Base-by-base conservation (phyloP, 1,140 invertebrate species). In the Halictus rubicundus region DNA sequence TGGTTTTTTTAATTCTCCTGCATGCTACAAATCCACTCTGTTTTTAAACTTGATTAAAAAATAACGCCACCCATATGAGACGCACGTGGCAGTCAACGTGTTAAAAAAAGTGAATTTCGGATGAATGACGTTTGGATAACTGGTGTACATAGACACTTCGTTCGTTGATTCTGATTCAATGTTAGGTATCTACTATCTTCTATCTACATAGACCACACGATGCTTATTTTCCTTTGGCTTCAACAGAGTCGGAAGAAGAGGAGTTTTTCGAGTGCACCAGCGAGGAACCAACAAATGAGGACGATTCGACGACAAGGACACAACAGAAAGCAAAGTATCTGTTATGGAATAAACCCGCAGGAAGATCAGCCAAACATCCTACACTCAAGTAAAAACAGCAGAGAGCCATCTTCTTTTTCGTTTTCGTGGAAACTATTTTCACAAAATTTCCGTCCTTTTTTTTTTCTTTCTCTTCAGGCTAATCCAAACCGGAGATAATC, bases 201-300 rank as follows among this genome's bases (percentile, higher is more conserved):
- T 0, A 46, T 46, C 42, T 5, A 25, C 23, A 14, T n/a, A n/a
- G n/a, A n/a, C 59, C 7, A 25, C 23, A 25, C 6, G 19, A 52
- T 21, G 49, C 25, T 61, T 6, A 39, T 23, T n/a, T 52, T n/a
- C 25, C 0, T 66, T 21, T 32, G n/a, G 2, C 54, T 74, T 61
- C 10, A 65, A 73, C 66, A 78, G 91, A 92, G 52, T 91, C 90
- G 0, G 92, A 93, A 19, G 95, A 96, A 69, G 97, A 97, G 21
- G 97, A 98, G 92, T 98, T 98, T 91, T 98, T 95, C 90, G 97
- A 98, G 89, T 98, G 97, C 86, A 93, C 94, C 49, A 95, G 96
- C 42, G 94, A 95, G 25, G 94, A 94, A 69, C 90, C 90, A 39
- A 80, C 84, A 0, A 94, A 94, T 25, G 94, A 94, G n/a, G 91